phyloP scores from a whole-genome alignment of 2,888 invertebrate species.

The Epistrophella euchroma region DNA sequence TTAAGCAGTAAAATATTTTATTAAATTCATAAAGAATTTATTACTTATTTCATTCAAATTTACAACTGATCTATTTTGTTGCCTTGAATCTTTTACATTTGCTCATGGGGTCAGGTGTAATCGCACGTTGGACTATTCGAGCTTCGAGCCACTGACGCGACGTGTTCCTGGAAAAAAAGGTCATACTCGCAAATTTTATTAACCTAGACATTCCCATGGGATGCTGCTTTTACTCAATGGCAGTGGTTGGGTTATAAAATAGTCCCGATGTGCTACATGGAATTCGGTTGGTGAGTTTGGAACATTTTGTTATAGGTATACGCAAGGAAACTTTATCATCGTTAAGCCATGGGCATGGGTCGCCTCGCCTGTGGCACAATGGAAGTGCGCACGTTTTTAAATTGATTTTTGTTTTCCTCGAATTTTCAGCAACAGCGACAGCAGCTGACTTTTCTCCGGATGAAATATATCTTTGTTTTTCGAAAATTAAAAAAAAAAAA shows the following conservation, averaged over 20 bases:
- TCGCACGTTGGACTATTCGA: constrained; percentile 22
- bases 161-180: constrained; percentile 44
- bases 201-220: constrained; percentile 41
- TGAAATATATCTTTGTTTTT: constrained; percentile 52
- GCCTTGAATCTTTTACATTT: constrained; percentile 26
- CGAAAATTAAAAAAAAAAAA: constrained; percentile 15
- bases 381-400: constrained; percentile 38
- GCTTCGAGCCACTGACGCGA: constrained; percentile 7
- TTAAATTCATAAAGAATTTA: constrained; percentile 24
- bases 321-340: background rate
- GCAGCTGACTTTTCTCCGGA: constrained; percentile 39
- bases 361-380: constrained; percentile 27
- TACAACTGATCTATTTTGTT: constrained; percentile 37
- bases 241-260: constrained; percentile 19
- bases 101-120: constrained; percentile 35
- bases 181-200: constrained; percentile 65
- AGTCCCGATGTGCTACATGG: constrained; percentile 32
- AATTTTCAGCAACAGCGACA: constrained; percentile 34
- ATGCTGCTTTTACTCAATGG: constrained; percentile 14
- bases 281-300: constrained; percentile 10
- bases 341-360: background rate
- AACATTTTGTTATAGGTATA: background rate
- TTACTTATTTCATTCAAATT: constrained; percentile 48
- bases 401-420: constrained; percentile 58
- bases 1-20: constrained; percentile 18